Evolutionary conservation across 2,888 invertebrate species (phyloP), one percentile per base, ranked within the genome.

Genomic region (Poecilus cupreus): DNA sequence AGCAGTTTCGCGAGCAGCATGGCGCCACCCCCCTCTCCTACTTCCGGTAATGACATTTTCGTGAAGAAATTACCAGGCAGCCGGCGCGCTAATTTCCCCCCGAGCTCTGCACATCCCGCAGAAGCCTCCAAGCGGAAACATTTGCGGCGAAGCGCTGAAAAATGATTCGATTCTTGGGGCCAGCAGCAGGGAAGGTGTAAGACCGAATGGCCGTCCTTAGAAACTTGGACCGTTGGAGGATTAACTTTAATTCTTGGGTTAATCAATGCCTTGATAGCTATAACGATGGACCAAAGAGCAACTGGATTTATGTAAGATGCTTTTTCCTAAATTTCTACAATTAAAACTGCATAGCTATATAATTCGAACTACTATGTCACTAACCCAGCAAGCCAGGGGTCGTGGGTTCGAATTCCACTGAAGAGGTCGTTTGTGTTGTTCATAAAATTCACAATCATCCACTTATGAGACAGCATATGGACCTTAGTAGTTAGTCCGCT

Each of bases 31-130:
- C 54, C 26, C 37, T 77, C 64, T 74, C 37, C 32, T 60, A 60
- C 57, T 77, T 77, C 77, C 77, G 57, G 60, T 77, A 77, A 77
- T 77, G 77, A 77, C 77, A 77, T 77, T 77, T 74, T 77, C 77
- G 57, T 60, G 77, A 24, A 77, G 60, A 77, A 77, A 60, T 77
- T 77, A 77, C 60, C 77, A 51, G 77, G 11, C 54, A 54, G 54
- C 54, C 18, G 54, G 54, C 54, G 54, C 60, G 77, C 77, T 77
- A 77, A 77, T 77, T 77, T 77, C 57, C 11, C 6, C 4, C 16
- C 13, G 26, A 18, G 10, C 39, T 20, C 16, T 10, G 11, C 26
- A 13, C 11, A 24, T 46, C 22, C 1, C 32, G n/a, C 5, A 39
- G 16, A 37, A n/a, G 37, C 13, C 16, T 37, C 8, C 32, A 8